Evolutionary conservation across 2,888 invertebrate genomes (phyloP).

Genomic region (Eupithecia exiguata): DNA sequence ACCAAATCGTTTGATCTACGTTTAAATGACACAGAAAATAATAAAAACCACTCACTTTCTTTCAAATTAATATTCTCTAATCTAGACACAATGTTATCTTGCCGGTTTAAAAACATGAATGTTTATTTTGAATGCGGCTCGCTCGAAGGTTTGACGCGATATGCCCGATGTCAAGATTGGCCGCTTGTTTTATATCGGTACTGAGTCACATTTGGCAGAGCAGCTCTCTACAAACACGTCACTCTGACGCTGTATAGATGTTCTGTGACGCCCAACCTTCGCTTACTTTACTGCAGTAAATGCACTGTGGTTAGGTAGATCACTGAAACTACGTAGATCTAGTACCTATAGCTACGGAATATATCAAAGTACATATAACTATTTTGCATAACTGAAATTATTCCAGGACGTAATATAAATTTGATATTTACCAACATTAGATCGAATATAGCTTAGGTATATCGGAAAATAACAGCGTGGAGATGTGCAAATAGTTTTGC

Average conservation of each 20-base stretch:
- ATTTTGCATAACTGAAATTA: neutral
- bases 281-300: constrained; percentile 28
- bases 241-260: constrained; percentile 64
- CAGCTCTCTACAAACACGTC: constrained; percentile 67
- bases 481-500: neutral
- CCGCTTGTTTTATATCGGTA: constrained; percentile 70
- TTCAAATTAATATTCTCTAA: constrained; percentile 70
- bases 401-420: neutral
- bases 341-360: neutral
- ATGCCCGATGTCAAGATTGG: constrained; percentile 61
- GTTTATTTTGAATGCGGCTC: constrained; percentile 46
- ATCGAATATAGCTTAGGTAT: neutral
- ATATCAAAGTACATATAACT: neutral
- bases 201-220: constrained; percentile 79
- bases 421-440: neutral
- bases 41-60: constrained; percentile 62
- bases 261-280: constrained; percentile 60
- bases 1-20: neutral
- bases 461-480: neutral
- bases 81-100: constrained; percentile 65
- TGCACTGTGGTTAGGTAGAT: constrained; percentile 15
- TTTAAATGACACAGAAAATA: constrained; percentile 9
- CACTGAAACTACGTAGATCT: constrained; percentile 3
- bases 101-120: constrained; percentile 75
- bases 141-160: constrained; percentile 56